Conservation (phyloP, 2,888 invertebrate species). For the Linnaemya vulpina region DNA sequence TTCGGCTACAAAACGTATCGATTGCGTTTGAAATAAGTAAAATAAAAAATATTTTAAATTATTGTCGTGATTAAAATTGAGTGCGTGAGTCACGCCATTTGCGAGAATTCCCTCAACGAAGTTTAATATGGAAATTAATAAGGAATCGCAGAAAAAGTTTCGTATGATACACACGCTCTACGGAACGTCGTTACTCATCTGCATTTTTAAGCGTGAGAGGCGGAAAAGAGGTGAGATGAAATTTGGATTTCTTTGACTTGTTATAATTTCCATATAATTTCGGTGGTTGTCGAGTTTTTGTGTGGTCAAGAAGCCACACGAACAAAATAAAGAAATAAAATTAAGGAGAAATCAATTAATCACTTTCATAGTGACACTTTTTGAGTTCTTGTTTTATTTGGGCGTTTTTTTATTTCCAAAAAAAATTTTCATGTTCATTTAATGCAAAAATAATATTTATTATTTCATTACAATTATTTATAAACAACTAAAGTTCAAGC, state of each 20-base stretch:
- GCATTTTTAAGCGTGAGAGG: conserved; percentile 22
- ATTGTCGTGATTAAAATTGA: conserved; percentile 20
- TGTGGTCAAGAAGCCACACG: conserved; percentile 15
- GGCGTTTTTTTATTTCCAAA: not conserved
- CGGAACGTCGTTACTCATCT: conserved; percentile 54
- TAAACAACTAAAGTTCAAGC: not conserved
- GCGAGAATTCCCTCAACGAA: conserved; percentile 53
- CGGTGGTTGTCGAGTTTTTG: conserved; percentile 5
- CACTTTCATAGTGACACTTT: conserved; percentile 9
- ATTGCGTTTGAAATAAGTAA: conserved; percentile 20
- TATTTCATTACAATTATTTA: not conserved
- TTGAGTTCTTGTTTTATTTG: conserved; percentile 2
- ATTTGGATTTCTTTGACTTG: conserved; percentile 61
- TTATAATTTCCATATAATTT: conserved; percentile 25
- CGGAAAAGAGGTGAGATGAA: conserved; percentile 27
- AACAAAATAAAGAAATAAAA: conserved; percentile 16
- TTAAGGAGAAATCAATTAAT: conserved; percentile 48
- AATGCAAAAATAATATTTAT: not conserved
- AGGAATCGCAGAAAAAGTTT: conserved; percentile 21
- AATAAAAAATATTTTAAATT: conserved; percentile 18
- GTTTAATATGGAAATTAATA: conserved; percentile 67
- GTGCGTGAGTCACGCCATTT: conserved; percentile 69
- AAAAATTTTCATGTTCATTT: not conserved
- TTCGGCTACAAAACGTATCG: conserved; percentile 11
- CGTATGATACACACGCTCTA: conserved; percentile 3